These are phyloP conservation scores for Apodemus sylvaticus DNA, from an alignment of 2,113 vertebrate genomes.

Conservation along the genomic window DNA sequence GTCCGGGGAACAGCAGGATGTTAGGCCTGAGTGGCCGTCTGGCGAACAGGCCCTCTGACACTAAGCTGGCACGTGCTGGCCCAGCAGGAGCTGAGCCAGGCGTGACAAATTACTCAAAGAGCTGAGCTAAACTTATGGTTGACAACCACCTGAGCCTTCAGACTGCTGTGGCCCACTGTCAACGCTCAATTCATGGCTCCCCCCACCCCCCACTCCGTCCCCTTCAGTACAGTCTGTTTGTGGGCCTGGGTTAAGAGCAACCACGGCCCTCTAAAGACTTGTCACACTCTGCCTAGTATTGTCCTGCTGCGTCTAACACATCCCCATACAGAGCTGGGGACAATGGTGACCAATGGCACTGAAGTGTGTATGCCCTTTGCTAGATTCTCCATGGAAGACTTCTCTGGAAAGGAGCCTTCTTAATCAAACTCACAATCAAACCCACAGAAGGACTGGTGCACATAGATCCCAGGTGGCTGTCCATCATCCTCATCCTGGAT, in stretches of 20 bases:
- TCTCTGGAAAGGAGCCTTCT: background rate
- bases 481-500: background rate
- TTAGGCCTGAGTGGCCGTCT: slow-evolving; percentile 90
- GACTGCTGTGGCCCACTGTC: slow-evolving; percentile 81
- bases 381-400: slow-evolving; percentile 4
- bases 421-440: slow-evolving; percentile 47
- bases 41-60: slow-evolving; percentile 89
- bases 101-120: slow-evolving; percentile 98
- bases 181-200: slow-evolving; percentile 80
- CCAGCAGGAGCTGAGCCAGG: slow-evolving; percentile 91
- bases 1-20: slow-evolving; percentile 88
- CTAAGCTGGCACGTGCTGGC: slow-evolving; percentile 95
- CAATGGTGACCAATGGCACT: slow-evolving; percentile 54
- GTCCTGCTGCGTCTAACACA: slow-evolving; percentile 74
- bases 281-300: slow-evolving; percentile 74
- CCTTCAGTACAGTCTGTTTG: slow-evolving; percentile 77
- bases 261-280: slow-evolving; percentile 76
- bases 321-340: slow-evolving; percentile 36
- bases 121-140: slow-evolving; percentile 89
- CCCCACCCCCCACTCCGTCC: background rate
- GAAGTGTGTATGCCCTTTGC: background rate
- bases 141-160: slow-evolving; percentile 95
- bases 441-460: background rate
- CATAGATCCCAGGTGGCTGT: background rate
- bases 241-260: slow-evolving; percentile 75